Conservation (phyloP, 1,140 invertebrate genomes). For the Drepana arcuata region DNA sequence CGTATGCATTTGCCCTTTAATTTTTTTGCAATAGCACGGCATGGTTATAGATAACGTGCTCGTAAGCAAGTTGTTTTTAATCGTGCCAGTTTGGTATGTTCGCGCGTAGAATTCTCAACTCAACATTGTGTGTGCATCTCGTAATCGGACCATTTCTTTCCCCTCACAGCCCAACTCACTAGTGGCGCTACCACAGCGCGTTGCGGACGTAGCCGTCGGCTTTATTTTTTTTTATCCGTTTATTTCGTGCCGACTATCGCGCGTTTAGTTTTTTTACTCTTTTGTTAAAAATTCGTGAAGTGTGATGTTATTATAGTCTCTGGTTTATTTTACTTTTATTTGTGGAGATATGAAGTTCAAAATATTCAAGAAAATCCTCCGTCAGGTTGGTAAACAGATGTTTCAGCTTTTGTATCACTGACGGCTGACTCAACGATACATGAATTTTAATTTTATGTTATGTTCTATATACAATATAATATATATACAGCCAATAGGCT, state of each 20-base stretch:
- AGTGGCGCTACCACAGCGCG: neutral
- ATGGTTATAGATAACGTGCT: too few relatives aligned
- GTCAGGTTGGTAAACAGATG: constrained; percentile 41
- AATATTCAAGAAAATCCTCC: constrained; percentile 42
- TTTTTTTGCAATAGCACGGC: too few relatives aligned
- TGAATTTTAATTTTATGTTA: too few relatives aligned
- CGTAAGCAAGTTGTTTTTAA: too few relatives aligned
- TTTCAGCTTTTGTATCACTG: constrained; percentile 12
- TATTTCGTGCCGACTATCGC: neutral
- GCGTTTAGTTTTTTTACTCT: neutral
- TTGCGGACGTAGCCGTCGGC: neutral
- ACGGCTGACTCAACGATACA: too few relatives aligned
- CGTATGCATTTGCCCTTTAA: too few relatives aligned
- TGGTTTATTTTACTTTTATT: neutral
- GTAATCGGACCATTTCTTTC: too few relatives aligned
- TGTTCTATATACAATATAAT: too few relatives aligned
- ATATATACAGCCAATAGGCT: too few relatives aligned
- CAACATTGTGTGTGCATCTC: too few relatives aligned
- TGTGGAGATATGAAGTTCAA: constrained; percentile 39
- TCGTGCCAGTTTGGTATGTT: too few relatives aligned
- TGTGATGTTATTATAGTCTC: neutral
- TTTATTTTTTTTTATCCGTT: neutral
- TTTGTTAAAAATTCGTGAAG: neutral
- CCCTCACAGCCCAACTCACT: neutral
- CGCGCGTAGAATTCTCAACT: too few relatives aligned